phyloP scores from a whole-genome alignment of 2,113 vertebrate species.

The Calidris pygmaea region DNA sequence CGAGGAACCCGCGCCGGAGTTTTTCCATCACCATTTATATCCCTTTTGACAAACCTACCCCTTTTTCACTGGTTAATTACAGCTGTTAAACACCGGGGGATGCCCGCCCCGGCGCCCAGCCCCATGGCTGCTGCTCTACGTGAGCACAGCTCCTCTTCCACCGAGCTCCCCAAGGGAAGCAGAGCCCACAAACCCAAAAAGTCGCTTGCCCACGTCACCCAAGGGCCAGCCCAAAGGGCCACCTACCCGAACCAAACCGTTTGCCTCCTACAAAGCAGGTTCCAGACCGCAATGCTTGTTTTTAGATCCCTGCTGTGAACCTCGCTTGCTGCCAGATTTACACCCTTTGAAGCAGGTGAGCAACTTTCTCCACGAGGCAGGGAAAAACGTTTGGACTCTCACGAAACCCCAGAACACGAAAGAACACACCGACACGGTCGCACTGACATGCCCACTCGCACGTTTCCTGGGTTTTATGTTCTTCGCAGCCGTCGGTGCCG shows the following conservation, averaged over 20 bases:
- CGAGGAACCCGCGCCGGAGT: background rate
- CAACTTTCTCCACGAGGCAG: background rate
- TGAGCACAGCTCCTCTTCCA: background rate
- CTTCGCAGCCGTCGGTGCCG: background rate
- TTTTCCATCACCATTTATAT: background rate
- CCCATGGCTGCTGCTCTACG: too few relatives aligned
- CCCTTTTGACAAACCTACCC: background rate
- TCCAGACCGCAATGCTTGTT: background rate
- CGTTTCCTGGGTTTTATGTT: background rate
- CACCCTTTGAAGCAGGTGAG: background rate
- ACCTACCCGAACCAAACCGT: background rate
- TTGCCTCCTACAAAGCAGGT: background rate
- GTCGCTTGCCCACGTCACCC: background rate
- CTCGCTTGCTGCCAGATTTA: background rate
- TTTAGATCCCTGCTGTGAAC: background rate
- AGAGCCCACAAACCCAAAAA: background rate
- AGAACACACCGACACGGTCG: background rate
- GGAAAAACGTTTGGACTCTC: background rate
- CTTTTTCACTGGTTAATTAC: background rate
- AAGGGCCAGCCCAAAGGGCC: background rate
- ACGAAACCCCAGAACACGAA: background rate
- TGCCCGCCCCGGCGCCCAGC: too few relatives aligned
- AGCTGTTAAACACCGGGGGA: too few relatives aligned
- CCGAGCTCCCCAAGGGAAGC: background rate
- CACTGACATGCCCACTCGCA: background rate